Conservation (phyloP, 2,888 invertebrate genomes). For the Drosophila picticornis region DNA sequence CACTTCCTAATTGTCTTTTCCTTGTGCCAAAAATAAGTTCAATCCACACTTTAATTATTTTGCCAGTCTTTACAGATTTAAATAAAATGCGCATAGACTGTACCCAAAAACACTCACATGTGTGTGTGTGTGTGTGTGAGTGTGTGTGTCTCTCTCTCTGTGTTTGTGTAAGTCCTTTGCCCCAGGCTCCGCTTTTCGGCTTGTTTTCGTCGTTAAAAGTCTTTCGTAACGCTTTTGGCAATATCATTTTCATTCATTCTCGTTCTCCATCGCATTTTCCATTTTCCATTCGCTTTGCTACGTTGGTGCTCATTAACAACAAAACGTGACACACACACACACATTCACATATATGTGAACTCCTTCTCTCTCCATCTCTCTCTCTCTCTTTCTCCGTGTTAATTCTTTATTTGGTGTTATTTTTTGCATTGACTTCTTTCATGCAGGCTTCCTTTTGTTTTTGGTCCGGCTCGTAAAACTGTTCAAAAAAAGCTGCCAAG, state of each 20-base stretch:
- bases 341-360: conserved; percentile 12
- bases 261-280: conserved; percentile 40
- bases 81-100: conserved; percentile 63
- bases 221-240: conserved; percentile 64
- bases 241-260: conserved; percentile 53
- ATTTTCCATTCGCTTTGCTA: conserved; percentile 42
- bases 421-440: conserved; percentile 39
- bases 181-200: conserved; percentile 15
- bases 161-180: not conserved
- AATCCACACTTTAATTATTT: conserved; percentile 80
- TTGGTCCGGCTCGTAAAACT: conserved; percentile 40
- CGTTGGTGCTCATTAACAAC: conserved; percentile 57
- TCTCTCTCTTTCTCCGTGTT: conserved; percentile 11
- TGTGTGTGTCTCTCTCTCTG: not conserved
- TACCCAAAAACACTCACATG: conserved; percentile 4
- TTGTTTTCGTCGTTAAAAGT: conserved; percentile 70
- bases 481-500: conserved; percentile 64
- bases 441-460: conserved; percentile 19
- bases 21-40: conserved; percentile 57
- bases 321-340: conserved; percentile 52
- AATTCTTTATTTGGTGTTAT: conserved; percentile 38
- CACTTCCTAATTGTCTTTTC: conserved; percentile 77
- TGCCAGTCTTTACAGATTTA: conserved; percentile 66
- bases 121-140: conserved; percentile 1
- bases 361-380: conserved; percentile 2